Evolutionary conservation across 2,888 invertebrate genomes (phyloP), one percentile per base, ranked within the genome.

Genomic region (Eueremaeus valkanovi): DNA sequence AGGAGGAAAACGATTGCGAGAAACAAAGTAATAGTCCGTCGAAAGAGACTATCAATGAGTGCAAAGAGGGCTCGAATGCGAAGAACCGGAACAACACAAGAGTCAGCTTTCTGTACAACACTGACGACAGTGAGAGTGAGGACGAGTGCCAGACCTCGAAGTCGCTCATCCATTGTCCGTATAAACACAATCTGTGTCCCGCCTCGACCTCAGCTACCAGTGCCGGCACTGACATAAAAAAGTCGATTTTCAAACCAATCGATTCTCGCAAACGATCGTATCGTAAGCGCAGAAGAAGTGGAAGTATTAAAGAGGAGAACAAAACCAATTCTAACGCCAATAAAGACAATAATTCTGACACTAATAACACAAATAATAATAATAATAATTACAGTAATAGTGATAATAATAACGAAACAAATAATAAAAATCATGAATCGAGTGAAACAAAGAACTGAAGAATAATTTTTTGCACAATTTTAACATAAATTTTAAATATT

Each of bases 141-240:
- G 13, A 45, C 27, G 27, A 70, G 21, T 33, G 21, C n/a, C n/a
- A n/a, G n/a, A n/a, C n/a, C n/a, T n/a, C n/a, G n/a, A n/a, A n/a
- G n/a, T n/a, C 70, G 21, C 29, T 70, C 9, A 70, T 70, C 21
- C 70, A 70, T 29, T 70, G 70, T 70, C 70, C 70, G 13, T 70
- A 70, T 45, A 70, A 45, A 70, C 70, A 70, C 36, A 70, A 70
- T 24, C 24, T 70, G 24, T 70, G 70, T 40, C 70, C 42, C 63
- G 63, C 63, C 6, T n/a, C 63, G 18, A 63, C 63, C 18, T 63
- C 63, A 29, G 58, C 29, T 33, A 66, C 63, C 63, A 55, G 27
- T 55, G 31, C 45, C 18, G 45, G 16, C 11, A 45, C 45, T 45
- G 45, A 45, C 27, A 6, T 45, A 3, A 70, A 70, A 45, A 45